A percentile compares a stretch with the other conserved stretches of the same genome.
These are phyloP conservation scores for Notarius quadriscutis DNA, from an alignment of 2,113 vertebrate genomes.

Conservation along the genomic window DNA sequence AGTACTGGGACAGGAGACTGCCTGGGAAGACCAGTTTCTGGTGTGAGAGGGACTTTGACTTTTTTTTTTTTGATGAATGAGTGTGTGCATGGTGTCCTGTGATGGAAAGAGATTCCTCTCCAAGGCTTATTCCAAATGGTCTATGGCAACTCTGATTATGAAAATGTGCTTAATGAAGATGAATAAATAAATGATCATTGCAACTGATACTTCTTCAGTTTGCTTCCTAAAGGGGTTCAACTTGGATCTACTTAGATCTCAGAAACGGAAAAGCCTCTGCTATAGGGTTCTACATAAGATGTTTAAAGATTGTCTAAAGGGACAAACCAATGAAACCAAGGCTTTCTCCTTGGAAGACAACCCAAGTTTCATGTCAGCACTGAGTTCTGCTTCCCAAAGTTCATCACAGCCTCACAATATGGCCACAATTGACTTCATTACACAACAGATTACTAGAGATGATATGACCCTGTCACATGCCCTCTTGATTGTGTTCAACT, in stretches of 20 bases:
- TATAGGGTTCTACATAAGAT: background rate
- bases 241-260: background rate
- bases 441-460: background rate
- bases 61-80: background rate
- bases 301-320: background rate
- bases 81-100: background rate
- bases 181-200: background rate
- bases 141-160: background rate
- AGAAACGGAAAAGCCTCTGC: background rate
- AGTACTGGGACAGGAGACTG: too few species aligned
- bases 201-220: background rate
- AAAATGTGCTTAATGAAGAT: background rate
- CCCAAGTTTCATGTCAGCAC: background rate
- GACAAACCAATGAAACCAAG: background rate
- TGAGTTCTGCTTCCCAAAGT: background rate
- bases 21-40: too few species aligned
- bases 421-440: background rate
- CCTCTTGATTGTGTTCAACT: background rate
- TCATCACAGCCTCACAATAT: background rate
- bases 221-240: background rate
- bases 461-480: background rate
- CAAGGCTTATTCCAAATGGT: too few species aligned
- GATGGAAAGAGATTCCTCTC: background rate
- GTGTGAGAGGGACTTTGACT: too few species aligned
- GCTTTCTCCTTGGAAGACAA: background rate